Conservation (phyloP, 2,888 invertebrate species). For the Andrena trimmerana region DNA sequence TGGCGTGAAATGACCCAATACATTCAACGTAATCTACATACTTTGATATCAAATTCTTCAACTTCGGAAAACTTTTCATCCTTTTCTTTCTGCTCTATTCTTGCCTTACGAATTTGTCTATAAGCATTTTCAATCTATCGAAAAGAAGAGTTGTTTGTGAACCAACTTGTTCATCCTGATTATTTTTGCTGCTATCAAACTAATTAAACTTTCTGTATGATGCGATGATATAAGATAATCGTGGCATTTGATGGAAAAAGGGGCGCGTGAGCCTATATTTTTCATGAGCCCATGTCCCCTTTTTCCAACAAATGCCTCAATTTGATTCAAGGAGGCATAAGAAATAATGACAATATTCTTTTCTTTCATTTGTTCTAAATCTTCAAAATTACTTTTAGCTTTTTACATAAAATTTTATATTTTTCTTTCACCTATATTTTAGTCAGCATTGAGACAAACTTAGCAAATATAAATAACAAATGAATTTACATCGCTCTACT, state of each 20-base stretch:
- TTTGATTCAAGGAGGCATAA: neutral
- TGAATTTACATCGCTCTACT: neutral
- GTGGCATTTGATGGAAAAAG: too few relatives aligned
- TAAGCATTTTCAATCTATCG: constrained; percentile 90
- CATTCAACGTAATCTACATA: constrained; percentile 74
- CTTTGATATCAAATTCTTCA: constrained; percentile 89
- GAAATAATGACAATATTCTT: neutral
- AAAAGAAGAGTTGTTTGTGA: neutral
- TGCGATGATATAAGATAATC: too few relatives aligned
- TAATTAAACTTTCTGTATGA: too few relatives aligned
- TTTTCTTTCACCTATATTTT: neutral
- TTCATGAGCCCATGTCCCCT: too few relatives aligned
- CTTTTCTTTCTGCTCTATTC: constrained; percentile 80
- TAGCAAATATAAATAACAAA: neutral
- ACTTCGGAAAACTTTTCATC: constrained; percentile 86
- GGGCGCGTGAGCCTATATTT: too few relatives aligned
- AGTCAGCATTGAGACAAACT: neutral
- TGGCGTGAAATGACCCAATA: neutral
- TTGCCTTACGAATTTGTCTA: constrained; percentile 83
- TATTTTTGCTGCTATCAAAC: too few relatives aligned
- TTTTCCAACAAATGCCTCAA: neutral
- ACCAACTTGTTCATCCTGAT: neutral
- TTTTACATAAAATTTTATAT: too few relatives aligned
- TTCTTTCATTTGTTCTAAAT: neutral
- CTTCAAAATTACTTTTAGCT: too few relatives aligned